Evolutionary conservation across 2,113 vertebrate species (phyloP).

Genomic region (Salvator merianae): DNA sequence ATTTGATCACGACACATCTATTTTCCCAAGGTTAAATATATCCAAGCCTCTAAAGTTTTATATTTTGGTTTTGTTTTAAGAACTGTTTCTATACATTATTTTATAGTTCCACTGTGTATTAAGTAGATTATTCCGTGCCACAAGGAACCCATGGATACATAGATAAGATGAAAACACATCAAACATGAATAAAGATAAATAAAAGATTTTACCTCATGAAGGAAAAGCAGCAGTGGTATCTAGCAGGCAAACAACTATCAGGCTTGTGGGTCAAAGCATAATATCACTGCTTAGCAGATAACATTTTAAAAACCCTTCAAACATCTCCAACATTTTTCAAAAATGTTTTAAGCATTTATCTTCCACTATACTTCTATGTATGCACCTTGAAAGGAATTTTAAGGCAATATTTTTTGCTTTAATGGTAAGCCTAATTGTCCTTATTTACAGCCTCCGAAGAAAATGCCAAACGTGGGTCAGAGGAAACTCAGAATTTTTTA

Average conservation of each 20-base stretch:
- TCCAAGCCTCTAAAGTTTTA: too few species aligned
- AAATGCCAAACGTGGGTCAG: slow-evolving; percentile 49
- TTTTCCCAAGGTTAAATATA: too few species aligned
- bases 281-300: neutral
- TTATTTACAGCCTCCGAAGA: slow-evolving; percentile 40
- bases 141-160: too few species aligned
- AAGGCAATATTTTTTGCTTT: slow-evolving; percentile 1
- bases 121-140: too few species aligned
- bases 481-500: slow-evolving; percentile 51
- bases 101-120: too few species aligned
- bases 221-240: neutral
- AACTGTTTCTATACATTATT: too few species aligned
- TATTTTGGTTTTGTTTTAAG: too few species aligned
- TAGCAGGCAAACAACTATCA: neutral
- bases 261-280: neutral
- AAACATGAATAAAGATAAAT: too few species aligned
- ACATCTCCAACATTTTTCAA: neutral
- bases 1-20: too few species aligned
- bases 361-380: neutral
- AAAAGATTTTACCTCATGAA: neutral
- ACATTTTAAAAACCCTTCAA: neutral
- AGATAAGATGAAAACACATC: too few species aligned
- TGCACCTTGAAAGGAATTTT: neutral
- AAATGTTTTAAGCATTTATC: neutral
- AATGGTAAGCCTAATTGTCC: slow-evolving; percentile 7